Evolutionary conservation across 2,888 invertebrate species (phyloP).

Genomic region (Muscina levida): DNA sequence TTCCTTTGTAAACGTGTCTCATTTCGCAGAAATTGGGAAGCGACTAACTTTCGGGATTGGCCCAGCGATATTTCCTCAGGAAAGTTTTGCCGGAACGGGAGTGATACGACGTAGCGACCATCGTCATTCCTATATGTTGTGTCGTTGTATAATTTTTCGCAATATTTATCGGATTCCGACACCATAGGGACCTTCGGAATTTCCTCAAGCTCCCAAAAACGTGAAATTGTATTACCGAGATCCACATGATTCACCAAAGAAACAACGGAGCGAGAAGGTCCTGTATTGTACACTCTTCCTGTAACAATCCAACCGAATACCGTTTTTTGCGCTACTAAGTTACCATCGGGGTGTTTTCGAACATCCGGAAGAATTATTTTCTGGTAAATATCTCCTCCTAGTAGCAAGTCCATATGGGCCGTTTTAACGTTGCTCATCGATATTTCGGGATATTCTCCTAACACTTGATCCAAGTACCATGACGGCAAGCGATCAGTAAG

Average conservation of each 20-base stretch:
- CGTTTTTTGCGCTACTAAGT: too few species aligned
- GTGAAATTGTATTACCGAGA: conserved; percentile 19
- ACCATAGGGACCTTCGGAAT: conserved; percentile 2
- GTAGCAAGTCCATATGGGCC: too few species aligned
- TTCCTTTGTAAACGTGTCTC: not conserved
- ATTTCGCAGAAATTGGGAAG: not conserved
- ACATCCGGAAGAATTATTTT: too few species aligned
- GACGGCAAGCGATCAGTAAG: too few species aligned
- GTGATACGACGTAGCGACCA: not conserved
- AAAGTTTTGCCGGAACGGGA: conserved; percentile 12
- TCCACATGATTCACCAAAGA: not conserved
- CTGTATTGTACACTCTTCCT: not conserved
- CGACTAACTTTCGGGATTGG: not conserved
- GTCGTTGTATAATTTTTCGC: not conserved
- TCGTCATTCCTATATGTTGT: not conserved
- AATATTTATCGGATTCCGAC: not conserved
- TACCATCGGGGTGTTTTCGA: too few species aligned
- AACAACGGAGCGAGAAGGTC: not conserved
- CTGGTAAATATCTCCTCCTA: too few species aligned
- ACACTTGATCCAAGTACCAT: too few species aligned
- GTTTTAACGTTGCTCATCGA: too few species aligned
- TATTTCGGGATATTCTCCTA: too few species aligned
- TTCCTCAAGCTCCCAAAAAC: conserved; percentile 35
- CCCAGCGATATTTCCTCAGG: not conserved
- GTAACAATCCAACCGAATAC: too few species aligned